Base-by-base conservation (phyloP, 1,140 invertebrate species). In the Ips nitidus region DNA sequence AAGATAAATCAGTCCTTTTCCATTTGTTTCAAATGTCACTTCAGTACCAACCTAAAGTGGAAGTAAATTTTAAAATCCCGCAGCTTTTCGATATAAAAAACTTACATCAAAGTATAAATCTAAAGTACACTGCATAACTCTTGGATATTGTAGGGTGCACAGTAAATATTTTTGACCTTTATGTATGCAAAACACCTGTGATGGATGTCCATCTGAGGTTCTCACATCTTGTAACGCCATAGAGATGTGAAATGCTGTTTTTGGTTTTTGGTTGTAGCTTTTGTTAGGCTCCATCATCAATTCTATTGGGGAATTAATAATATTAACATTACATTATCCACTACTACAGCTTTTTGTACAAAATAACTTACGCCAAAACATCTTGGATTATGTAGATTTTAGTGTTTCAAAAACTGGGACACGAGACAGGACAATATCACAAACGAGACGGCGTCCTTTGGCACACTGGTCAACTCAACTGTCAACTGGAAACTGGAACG, bases 191-290 rank as follows among this genome's bases (percentile, higher is more conserved):
- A 92, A 89, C 1, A 97, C 86, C 80, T 93, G 91, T 4, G 90
- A 87, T 1, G 84, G 74, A n/a, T 87, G 83, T 66, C 86, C 84
- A 74, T 85, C 86, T 73, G 84, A 83, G 61, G 84, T 73, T 8
- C 83, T 81, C 38, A 86, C 82, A 76, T 96, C 92, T 74, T 96
- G 83, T 36, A 89, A 87, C 4, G 94, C 94, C 84, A 93, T 94
- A 0, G 94, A 94, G 38, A 97, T 86, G 81, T 95, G 94, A 81
- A 96, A 96, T 22, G 89, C 82, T 70, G 88, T 89, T 73, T 90
- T 88, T 70, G 95, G 92, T 45, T 85, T 86, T 81, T 95, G 94
- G 41, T 90, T 87, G 80, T 97, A 97, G 72, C 90, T 86, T 80
- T 94, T 94, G 66, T 92, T 90, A 40, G 91, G 89, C 82, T 95